Evolutionary conservation across 1,140 invertebrate genomes (phyloP).

Genomic region (Psilanteris sp.): DNA sequence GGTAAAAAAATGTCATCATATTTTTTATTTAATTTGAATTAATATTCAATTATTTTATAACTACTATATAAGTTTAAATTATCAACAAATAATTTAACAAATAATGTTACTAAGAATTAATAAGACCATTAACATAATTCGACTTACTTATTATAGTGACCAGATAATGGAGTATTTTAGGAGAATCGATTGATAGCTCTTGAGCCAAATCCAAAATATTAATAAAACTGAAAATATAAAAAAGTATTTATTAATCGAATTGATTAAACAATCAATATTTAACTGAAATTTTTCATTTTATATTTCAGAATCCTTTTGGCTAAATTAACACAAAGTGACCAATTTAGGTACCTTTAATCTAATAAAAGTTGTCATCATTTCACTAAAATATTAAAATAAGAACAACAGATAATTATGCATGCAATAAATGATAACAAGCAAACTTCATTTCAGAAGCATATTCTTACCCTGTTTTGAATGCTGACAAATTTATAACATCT

Average conservation of each 20-base stretch:
- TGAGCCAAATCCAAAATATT: conserved; percentile 82
- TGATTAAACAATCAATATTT: no score
- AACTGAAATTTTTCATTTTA: conserved; percentile 13
- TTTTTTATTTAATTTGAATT: background rate
- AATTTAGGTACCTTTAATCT: conserved; percentile 56
- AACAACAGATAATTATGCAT: no score
- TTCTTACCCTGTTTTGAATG: conserved; percentile 68
- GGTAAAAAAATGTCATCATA: conserved; percentile 66
- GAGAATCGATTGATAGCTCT: conserved; percentile 87
- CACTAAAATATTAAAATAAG: no score
- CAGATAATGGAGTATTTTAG: conserved; percentile 86
- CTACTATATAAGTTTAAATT: no score
- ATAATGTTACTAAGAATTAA: no score
- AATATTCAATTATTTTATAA: no score
- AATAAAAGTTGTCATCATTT: conserved; percentile 39
- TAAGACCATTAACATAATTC: no score
- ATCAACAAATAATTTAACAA: no score
- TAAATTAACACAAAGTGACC: conserved; percentile 62
- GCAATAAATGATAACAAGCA: no score
- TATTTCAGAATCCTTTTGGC: conserved; percentile 71
- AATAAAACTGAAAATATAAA: conserved; percentile 72
- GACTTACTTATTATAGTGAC: conserved; percentile 20
- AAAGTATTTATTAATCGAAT: no score
- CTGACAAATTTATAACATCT: conserved; percentile 49
- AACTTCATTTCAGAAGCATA: conserved; percentile 3